Percentiles rank a stretch among this genome's conserved stretches.
Conservation (phyloP, 2,888 invertebrate genomes). For the Antheraea assamensis region DNA sequence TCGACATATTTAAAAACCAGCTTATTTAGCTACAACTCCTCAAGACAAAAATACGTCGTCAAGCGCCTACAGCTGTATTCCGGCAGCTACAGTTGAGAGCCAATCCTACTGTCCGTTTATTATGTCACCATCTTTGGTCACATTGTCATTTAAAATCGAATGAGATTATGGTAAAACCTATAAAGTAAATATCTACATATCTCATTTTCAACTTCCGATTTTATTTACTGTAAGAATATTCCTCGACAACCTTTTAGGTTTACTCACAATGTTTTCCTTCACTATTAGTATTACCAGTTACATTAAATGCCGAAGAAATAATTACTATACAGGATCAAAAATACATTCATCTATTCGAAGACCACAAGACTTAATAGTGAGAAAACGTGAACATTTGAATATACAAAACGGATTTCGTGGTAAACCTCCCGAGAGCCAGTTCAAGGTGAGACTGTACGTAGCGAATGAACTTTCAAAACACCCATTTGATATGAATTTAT, state of each 20-base stretch:
- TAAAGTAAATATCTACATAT: no score
- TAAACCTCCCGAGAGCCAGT: constrained; percentile 14
- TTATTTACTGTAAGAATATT: neutral
- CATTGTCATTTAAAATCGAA: no score
- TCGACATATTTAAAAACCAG: no score
- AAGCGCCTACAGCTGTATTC: no score
- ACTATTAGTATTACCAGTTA: neutral
- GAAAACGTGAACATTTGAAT: neutral
- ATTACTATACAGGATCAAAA: neutral
- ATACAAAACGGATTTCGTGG: constrained; percentile 8
- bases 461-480: constrained; percentile 43
- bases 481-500: constrained; percentile 48
- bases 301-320: neutral
- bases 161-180: no score
- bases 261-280: neutral
- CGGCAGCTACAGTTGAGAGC: no score
- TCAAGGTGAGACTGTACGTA: constrained; percentile 37
- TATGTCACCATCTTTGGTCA: no score
- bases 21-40: no score
- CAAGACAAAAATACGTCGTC: no score
- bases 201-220: no score
- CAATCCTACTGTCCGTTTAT: no score
- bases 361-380: neutral
- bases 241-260: neutral
- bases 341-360: neutral